A percentile compares a stretch with the other conserved stretches of the same genome.
Evolutionary conservation across 2,888 invertebrate genomes (phyloP).

Genomic region (Stenodera caucasica): DNA sequence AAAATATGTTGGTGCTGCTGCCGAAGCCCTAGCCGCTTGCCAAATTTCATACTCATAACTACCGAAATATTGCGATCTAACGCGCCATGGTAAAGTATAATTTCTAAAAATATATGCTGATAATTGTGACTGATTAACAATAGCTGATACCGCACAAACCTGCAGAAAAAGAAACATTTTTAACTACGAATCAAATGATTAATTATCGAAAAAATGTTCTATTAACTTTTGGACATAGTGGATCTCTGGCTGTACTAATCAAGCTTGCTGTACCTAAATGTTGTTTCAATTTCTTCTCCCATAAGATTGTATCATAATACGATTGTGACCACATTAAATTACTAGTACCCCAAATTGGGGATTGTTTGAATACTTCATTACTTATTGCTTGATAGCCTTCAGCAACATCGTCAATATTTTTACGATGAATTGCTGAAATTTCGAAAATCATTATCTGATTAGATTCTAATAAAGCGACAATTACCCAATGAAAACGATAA

Average conservation of each 20-base stretch:
- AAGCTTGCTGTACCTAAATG: constrained; percentile 65
- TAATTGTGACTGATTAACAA: constrained; percentile 73
- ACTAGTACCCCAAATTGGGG: constrained; percentile 68
- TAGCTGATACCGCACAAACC: constrained; percentile 77
- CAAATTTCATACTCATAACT: constrained; percentile 71
- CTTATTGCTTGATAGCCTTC: constrained; percentile 64
- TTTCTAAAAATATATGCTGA: constrained; percentile 84
- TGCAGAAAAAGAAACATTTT: constrained; percentile 53
- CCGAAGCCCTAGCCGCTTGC: constrained; percentile 86
- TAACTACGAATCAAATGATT: too few species aligned
- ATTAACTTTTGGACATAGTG: constrained; percentile 60
- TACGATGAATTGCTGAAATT: too few species aligned
- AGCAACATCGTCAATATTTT: constrained; percentile 69
- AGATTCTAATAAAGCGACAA: too few species aligned
- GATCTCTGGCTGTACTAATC: constrained; percentile 62
- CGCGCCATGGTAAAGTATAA: constrained; percentile 72
- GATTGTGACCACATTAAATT: constrained; percentile 82
- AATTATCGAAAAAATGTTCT: too few species aligned
- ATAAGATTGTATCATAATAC: constrained; percentile 83
- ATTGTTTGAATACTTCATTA: constrained; percentile 68
- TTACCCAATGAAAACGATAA: too few species aligned
- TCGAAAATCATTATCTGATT: too few species aligned
- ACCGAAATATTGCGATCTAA: constrained; percentile 72
- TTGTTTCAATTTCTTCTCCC: constrained; percentile 75
- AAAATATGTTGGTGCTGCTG: constrained; percentile 91